Conservation (phyloP, 2,113 vertebrate genomes). For the Macrotis lagotis region DNA sequence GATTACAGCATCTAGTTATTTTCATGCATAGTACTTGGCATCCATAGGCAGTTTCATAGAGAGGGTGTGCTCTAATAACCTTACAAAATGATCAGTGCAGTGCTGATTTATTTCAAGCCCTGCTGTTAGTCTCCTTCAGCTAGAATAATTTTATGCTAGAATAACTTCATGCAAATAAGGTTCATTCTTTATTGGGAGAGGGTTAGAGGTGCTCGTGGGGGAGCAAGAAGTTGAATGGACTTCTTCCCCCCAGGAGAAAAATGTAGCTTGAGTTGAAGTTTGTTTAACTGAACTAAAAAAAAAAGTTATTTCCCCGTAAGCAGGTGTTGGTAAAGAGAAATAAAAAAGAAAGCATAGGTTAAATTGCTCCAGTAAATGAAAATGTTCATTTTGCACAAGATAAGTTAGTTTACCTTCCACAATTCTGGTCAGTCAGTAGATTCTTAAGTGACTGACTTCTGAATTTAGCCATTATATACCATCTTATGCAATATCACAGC, state of each 20-base stretch:
- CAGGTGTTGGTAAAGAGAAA: background rate
- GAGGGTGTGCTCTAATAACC: conserved; percentile 1
- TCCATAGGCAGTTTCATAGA: background rate
- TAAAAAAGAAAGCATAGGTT: background rate
- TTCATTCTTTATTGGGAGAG: conserved; percentile 39
- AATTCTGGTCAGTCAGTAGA: background rate
- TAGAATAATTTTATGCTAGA: conserved; percentile 70
- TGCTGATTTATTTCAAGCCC: conserved; percentile 28
- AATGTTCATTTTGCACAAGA: background rate
- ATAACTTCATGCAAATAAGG: conserved; percentile 59
- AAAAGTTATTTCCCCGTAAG: background rate
- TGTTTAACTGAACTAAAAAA: conserved; percentile 11
- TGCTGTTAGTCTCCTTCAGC: conserved; percentile 41
- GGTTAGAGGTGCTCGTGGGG: background rate
- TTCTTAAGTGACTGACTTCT: background rate
- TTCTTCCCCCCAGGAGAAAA: background rate
- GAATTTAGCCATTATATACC: background rate
- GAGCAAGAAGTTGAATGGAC: background rate
- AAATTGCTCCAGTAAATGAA: background rate
- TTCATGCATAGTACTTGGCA: background rate
- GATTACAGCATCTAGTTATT: conserved; percentile 35
- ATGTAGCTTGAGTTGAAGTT: background rate
- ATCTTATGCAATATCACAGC: background rate
- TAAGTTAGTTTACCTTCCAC: background rate
- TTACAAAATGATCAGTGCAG: background rate